Evolutionary conservation across 2,888 invertebrate species (phyloP).

Genomic region (Sesia bembeciformis): DNA sequence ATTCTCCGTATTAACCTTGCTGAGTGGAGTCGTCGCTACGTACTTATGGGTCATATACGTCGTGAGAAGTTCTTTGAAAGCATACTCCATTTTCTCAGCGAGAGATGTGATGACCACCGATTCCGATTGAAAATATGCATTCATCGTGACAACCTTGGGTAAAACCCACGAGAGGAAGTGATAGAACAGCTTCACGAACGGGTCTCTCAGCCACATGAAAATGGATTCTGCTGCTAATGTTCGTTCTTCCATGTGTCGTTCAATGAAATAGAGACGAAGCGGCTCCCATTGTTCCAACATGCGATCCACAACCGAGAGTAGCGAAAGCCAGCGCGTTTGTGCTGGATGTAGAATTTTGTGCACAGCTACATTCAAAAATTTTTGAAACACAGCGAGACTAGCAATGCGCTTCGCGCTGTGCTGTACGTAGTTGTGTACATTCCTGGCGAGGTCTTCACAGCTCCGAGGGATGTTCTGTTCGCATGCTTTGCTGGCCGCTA

Average conservation of each 20-base stretch:
- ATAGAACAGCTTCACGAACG: background rate
- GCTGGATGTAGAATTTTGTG: conserved; percentile 1
- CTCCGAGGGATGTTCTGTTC: no score
- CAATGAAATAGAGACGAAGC: conserved; percentile 1
- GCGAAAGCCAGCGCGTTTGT: conserved; percentile 5
- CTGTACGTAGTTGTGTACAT: conserved; percentile 3
- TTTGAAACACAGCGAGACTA: background rate
- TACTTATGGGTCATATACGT: no score
- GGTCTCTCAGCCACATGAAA: background rate
- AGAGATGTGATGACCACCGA: background rate
- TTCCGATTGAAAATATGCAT: background rate
- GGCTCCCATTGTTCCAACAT: conserved; percentile 3
- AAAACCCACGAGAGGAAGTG: background rate
- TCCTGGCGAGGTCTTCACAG: conserved; percentile 5
- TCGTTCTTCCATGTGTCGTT: background rate
- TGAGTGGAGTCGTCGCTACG: no score
- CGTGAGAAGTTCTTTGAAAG: background rate
- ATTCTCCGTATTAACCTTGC: background rate
- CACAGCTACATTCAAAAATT: background rate
- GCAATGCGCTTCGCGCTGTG: conserved; percentile 1
- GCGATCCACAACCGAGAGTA: conserved; percentile 3
- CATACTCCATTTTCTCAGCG: background rate
- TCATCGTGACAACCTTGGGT: background rate
- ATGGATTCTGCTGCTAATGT: conserved; percentile 1
- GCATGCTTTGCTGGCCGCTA: conserved; percentile 2